Conservation (phyloP, 2,888 invertebrate species). For the Cacoxenus indagator region DNA sequence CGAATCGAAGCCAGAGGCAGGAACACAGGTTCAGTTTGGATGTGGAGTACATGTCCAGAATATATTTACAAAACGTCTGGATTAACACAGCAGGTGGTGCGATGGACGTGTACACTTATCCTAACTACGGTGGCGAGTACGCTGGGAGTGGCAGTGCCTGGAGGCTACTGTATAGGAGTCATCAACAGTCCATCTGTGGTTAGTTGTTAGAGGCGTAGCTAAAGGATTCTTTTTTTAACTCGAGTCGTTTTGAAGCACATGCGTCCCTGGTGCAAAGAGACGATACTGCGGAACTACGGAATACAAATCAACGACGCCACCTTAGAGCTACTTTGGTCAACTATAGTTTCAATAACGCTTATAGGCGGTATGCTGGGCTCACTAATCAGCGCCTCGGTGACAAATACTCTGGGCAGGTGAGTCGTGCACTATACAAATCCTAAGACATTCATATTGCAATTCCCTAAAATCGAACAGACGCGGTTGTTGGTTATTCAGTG, state of each 20-base stretch:
- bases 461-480: constrained; percentile 24
- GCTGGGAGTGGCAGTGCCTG: constrained; percentile 80
- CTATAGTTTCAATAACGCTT: constrained; percentile 87
- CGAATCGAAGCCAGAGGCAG: too few species aligned
- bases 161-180: constrained; percentile 86
- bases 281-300: constrained; percentile 74
- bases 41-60: too few species aligned
- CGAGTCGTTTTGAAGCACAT: constrained; percentile 71
- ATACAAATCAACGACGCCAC: constrained; percentile 67
- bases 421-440: not conserved
- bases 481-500: constrained; percentile 44
- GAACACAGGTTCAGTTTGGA: too few species aligned
- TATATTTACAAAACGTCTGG: too few species aligned
- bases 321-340: constrained; percentile 82
- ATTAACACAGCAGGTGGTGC: not conserved
- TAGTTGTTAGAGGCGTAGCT: constrained; percentile 51
- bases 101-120: constrained; percentile 40
- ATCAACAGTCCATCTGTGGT: constrained; percentile 85
- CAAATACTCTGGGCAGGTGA: constrained; percentile 78
- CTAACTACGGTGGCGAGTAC: constrained; percentile 43
- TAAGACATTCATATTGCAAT: not conserved
- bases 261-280: constrained; percentile 79
- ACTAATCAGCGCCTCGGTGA: constrained; percentile 81
- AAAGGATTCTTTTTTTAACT: not conserved
- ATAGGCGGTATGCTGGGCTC: constrained; percentile 91